Percentiles rank a stretch among this genome's conserved stretches.
Evolutionary conservation across 1,140 invertebrate species (phyloP).

Genomic region (Drosophila serrata): DNA sequence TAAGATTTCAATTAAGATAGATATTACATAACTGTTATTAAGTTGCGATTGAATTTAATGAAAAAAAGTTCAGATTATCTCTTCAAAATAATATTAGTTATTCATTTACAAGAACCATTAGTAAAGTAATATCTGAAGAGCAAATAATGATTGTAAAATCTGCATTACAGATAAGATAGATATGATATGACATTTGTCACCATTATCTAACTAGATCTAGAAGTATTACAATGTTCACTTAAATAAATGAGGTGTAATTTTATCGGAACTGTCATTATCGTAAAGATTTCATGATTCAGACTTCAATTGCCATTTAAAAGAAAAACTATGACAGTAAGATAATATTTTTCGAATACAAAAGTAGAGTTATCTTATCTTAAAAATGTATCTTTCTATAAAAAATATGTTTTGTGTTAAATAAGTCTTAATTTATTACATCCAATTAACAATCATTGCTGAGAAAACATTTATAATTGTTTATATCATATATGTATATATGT

Average conservation of each 20-base stretch:
- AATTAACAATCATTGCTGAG: too few species aligned
- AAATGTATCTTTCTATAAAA: background rate
- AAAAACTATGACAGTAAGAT: background rate
- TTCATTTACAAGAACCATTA: background rate
- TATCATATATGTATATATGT: too few species aligned
- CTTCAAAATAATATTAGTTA: background rate
- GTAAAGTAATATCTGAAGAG: background rate
- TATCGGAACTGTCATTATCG: background rate
- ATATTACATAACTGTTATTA: background rate
- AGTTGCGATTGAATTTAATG: background rate
- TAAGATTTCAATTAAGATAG: background rate
- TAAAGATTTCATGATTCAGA: background rate
- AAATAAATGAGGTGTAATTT: background rate
- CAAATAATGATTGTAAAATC: background rate
- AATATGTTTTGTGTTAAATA: background rate
- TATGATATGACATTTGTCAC: background rate
- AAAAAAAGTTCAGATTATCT: background rate
- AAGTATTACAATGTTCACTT: background rate
- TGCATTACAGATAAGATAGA: background rate
- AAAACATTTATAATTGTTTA: too few species aligned
- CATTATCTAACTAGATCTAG: constrained; percentile 6
- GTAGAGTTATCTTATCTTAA: background rate
- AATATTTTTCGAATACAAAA: background rate
- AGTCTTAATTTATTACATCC: too few species aligned
- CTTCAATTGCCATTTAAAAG: background rate